Evolutionary conservation across 2,888 invertebrate species (phyloP), one percentile per base, ranked within the genome.

Genomic region (Agapostemon virescens): DNA sequence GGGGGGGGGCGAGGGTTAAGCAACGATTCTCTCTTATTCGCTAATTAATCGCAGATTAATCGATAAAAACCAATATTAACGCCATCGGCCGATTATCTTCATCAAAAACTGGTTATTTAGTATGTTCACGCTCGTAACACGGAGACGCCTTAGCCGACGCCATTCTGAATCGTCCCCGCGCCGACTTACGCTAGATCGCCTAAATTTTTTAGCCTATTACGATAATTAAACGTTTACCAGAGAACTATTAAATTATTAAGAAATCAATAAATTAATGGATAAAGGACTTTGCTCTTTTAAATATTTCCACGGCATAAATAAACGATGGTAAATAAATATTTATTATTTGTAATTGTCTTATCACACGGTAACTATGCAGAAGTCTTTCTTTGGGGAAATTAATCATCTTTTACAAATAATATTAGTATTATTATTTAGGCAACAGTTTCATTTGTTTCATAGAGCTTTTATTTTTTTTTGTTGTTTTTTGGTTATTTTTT

Each of bases 351-450:
- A 81, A 75, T 49, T 72, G 80, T 36, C 66, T 75, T 81, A 81
- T 81, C 81, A 75, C 75, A 80, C 81, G 81, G 81, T 81, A 81
- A 81, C 81, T 79, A 79, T 80, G 42, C 49, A 80, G 42, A 81
- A 69, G 52, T 81, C 69, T 75, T 81, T 81, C 81, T 81, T 80
- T 80, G 81, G 80, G 81, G 80, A 79, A 81, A 79, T 70, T 40
- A 79, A 81, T 69, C 68, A 58, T 49, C 30, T 40, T 58, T 49
- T 61, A 33, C 7, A 61, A 49, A 58, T n/a, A 74, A 61, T 63
- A 9, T 55, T 42, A 58, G 36, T 55, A 30, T n/a, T 30, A 68
- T 79, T 68, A 69, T 63, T 77, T 75, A 42, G 49, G 23, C 38
- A 66, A 66, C 17, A 17, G 66, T 52, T 49, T 6, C 17, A n/a